Conservation (phyloP, 2,113 vertebrate genomes). For the Benitochromis conjunctus region DNA sequence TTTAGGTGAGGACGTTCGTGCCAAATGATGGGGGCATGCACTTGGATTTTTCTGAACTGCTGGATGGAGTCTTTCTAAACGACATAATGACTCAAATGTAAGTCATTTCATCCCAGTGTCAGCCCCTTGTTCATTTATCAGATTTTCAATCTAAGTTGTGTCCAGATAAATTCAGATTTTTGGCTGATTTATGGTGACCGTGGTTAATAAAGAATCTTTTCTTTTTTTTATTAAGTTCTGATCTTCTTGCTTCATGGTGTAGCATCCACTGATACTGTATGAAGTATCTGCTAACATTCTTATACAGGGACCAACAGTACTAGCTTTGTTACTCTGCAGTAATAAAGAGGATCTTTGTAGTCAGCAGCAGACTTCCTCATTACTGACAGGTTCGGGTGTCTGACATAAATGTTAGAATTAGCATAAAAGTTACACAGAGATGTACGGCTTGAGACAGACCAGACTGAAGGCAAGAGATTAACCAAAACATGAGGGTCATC, state of each 20-base stretch:
- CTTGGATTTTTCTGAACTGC: conserved; percentile 57
- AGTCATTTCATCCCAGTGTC: conserved; percentile 16
- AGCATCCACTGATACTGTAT: neutral
- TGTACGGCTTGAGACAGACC: neutral
- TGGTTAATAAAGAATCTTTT: neutral
- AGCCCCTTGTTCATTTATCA: neutral
- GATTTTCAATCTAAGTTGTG: neutral
- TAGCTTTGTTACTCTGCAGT: conserved; percentile 41
- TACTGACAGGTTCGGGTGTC: conserved; percentile 11
- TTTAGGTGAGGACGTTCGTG: conserved; percentile 67
- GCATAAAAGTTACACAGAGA: neutral
- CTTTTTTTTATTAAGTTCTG: neutral
- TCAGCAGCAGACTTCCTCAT: conserved; percentile 12
- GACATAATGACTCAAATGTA: conserved; percentile 72
- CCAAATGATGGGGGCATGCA: conserved; percentile 41
- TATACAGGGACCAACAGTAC: conserved; percentile 39
- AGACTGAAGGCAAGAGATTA: neutral
- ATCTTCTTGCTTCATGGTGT: neutral
- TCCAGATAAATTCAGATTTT: neutral
- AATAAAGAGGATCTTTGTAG: conserved; percentile 58
- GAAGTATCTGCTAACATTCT: conserved; percentile 19
- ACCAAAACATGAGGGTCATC: neutral
- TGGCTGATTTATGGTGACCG: neutral
- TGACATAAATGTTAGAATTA: neutral
- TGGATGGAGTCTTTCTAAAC: conserved; percentile 69